Percentiles rank a stretch among this genome's conserved stretches.
Evolutionary conservation across 2,113 vertebrate species (phyloP).

Genomic region (Eira barbara): DNA sequence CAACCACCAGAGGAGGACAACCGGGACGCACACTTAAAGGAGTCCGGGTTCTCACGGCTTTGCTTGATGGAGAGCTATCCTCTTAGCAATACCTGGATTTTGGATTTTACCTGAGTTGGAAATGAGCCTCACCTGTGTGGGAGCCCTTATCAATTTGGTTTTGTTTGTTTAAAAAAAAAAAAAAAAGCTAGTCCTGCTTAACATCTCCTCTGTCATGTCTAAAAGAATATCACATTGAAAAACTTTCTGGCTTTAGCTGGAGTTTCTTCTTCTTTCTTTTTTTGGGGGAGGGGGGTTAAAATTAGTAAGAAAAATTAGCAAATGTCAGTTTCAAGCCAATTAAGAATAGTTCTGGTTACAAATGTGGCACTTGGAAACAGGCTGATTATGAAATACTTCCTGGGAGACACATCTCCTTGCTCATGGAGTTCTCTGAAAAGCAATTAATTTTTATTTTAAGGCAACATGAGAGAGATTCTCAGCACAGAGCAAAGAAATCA

Average conservation of each 20-base stretch:
- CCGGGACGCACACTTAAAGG: neutral
- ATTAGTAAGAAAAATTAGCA: constrained; percentile 45
- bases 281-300: neutral
- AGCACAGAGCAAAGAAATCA: neutral
- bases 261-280: neutral
- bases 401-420: constrained; percentile 69
- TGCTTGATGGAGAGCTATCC: neutral
- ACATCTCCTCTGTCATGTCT: rapidly evolving
- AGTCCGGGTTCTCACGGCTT: neutral
- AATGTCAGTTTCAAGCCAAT: constrained; percentile 66
- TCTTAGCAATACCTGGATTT: neutral
- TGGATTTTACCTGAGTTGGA: neutral
- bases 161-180: neutral
- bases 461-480: constrained; percentile 40
- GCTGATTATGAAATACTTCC: constrained; percentile 74
- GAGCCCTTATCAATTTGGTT: neutral
- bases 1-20: neutral
- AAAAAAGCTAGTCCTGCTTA: rapidly evolving
- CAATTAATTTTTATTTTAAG: constrained; percentile 79
- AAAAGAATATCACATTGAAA: neutral
- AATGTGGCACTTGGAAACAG: constrained; percentile 69
- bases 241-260: neutral
- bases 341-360: constrained; percentile 72
- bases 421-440: constrained; percentile 63
- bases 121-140: rapidly evolving